Evolutionary conservation across 2,888 invertebrate genomes (phyloP), one percentile per base, ranked within the genome.

Genomic region (Podotricha telesiphe): DNA sequence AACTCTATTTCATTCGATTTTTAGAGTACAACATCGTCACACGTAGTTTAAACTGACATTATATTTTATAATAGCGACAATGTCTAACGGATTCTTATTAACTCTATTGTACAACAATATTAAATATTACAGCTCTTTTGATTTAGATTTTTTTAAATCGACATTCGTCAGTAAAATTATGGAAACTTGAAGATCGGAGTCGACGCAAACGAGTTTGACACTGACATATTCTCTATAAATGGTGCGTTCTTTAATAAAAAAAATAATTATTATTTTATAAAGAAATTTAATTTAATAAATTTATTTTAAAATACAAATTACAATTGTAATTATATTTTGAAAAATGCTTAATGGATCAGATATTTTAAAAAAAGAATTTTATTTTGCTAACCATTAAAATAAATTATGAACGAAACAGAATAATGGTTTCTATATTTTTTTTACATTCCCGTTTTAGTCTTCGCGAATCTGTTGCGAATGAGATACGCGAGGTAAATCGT

Each of bases 181-280:
- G 48, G 64, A 64, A 67, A 62, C 53, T 66, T 69, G 53, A 40
- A 64, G 22, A 59, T 62, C 65, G 58, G 56, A 72, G 72, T 69
- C 74, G 66, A 74, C 71, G 71, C 72, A 71, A 71, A 68, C 65
- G 65, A 56, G 40, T 56, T 34, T 73, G 74, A 74, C 74, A 74
- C 45, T 72, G 67, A 72, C 70, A 65, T 69, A n/a, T 55, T 58
- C 13, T 40, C 15, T 42, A 15, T 58, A 34, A 37, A 55, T n/a
- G 59, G 11, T 61, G 48, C 61, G 69, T 59, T 59, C 58, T n/a
- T 20, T 22, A 59, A 42, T 59, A 15, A n/a, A 45, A 59, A 42
- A 20, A 59, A 22, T 8, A 8, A 53, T 8, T 8, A 3, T 20
- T 5, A 59, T 17, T 4, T 28, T 28, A 28, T 53, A 17, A 28